Evolutionary conservation across 2,888 invertebrate species (phyloP), one percentile per base, ranked within the genome.

Genomic region (Diarsia rubi): DNA sequence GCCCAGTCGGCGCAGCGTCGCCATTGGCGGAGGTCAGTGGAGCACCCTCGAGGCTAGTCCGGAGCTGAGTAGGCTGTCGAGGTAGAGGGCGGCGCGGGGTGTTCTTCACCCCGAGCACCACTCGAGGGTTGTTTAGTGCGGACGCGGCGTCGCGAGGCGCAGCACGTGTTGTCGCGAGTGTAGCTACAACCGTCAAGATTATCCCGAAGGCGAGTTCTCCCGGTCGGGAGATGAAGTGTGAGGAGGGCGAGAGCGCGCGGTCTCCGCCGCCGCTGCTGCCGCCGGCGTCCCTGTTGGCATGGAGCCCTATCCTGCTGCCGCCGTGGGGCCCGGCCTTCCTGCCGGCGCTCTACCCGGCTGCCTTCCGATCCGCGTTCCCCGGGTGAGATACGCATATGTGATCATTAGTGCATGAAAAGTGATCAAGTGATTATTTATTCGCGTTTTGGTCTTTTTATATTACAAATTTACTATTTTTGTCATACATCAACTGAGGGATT

Each of bases 251-350:
- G 86, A 93, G 93, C 83, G 93, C 93, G 91, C 95, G 94, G 83
- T 93, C 95, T 81, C 91, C 93, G 87, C 94, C 94, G 92, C 95
- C 96, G 90, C 93, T 95, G 90, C 93, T 95, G 90, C 97, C 97
- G 81, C 97, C 97, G 73, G 97, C 97, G n/a, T 97, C 98, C 74
- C 96, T 98, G 91, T 93, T 98, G 91, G 97, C 98, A 27, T 98
- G 98, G 98, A 98, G 98, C 89, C 98, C 98, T 63, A 97, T 98
- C 81, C 93, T 98, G 89, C 94, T 98, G 92, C 98, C 98, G 87
- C 98, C 98, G 37, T 98, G 98, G 98, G 98, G 97, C 71, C 98
- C 98, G 86, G 98, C 98, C 57, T 96, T 98, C 81, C 90, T 98
- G 86, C 98, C 98, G 82, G 97, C 98, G 82, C 97, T 97, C 91